Base-by-base conservation (phyloP, 2,113 vertebrate genomes). In the Octodon degus region DNA sequence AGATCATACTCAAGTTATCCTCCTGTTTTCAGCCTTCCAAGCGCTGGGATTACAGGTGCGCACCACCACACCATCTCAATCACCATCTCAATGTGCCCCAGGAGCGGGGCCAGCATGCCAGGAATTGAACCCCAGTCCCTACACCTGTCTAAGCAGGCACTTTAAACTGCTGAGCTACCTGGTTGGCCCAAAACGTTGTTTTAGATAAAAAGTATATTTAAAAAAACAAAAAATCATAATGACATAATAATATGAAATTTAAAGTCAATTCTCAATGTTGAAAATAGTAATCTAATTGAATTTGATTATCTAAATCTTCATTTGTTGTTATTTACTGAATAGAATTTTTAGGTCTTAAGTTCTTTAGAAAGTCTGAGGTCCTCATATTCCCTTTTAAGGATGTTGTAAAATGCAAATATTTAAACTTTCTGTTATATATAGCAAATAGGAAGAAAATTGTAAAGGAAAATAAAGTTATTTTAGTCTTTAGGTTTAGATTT, bases 381-480 rank as follows among this genome's bases (percentile, higher is more conserved):
- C 10, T 88, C 84, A n/a, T 91, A n/a, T 88, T 92, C 87, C 67
- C 74, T n/a, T 89, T 25, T 88, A 34, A 79, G 40, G 50, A 11
- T 93, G 1, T 34, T 95, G 67, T 0, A 14, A 12, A 77, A 96
- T 95, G 12, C 4, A 96, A 91, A 95, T 50, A 76, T 37, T 1
- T 37, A 74, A 4, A 62, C 5, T 86, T 93, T 96, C 7, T 50
- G 0, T 76, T 62, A 43, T 89, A 43, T 89, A 95, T 94, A 74
- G 89, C 47, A 9, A 55, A 37, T 32, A 8, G 3, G 90, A 86
- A 32, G 81, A 37, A n/a, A 85, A 58, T 68, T 53, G 37, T 5
- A 11, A 20, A 97, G 77, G 1, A 83, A 63, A 95, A 50, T 79
- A 22, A 92, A 97, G 34, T 47, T 12, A 32, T 74, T 96, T 96